phyloP scores from a whole-genome alignment of 2,113 vertebrate genomes.

The Aspiorhynchus laticeps region DNA sequence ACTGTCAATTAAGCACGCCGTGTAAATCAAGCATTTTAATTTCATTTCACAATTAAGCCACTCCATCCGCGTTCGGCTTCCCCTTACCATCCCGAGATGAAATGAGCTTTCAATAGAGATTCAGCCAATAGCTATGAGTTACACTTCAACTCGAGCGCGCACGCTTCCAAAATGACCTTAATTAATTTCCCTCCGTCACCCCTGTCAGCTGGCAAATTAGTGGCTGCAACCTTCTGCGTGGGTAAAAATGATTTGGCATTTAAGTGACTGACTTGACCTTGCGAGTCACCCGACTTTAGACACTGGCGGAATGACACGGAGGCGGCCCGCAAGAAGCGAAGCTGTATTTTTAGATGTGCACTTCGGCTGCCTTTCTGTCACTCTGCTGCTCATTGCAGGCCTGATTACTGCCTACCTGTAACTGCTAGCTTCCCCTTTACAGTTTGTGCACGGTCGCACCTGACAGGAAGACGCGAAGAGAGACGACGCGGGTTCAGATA shows the following conservation, averaged over 20 bases:
- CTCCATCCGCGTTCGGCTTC: constrained; percentile 48
- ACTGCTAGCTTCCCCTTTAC: constrained; percentile 20
- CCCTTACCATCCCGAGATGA: constrained; percentile 51
- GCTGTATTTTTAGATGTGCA: constrained; percentile 69
- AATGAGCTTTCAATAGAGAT: constrained; percentile 59
- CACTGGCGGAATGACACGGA: constrained; percentile 66
- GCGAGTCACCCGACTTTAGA: constrained; percentile 55
- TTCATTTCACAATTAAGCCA: constrained; percentile 61
- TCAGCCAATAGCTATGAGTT: constrained; percentile 54
- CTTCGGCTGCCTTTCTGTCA: constrained; percentile 64
- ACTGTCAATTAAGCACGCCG: constrained; percentile 58
- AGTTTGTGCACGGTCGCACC: constrained; percentile 20
- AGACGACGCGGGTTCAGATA: constrained; percentile 6
- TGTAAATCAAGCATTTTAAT: constrained; percentile 60
- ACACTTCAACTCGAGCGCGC: constrained; percentile 39
- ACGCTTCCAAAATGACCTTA: constrained; percentile 54
- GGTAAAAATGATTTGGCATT: constrained; percentile 60
- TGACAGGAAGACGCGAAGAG: constrained; percentile 9
- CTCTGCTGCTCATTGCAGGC: constrained; percentile 63
- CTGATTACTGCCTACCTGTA: constrained; percentile 37
- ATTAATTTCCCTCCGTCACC: constrained; percentile 59
- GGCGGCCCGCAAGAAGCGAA: constrained; percentile 69
- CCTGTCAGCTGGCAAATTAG: constrained; percentile 57
- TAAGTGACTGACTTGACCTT: constrained; percentile 53
- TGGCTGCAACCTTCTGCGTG: constrained; percentile 47